These are phyloP conservation scores for Cyphomyrmex costatus DNA, from an alignment of 1,140 invertebrate species.

Conservation along the genomic window DNA sequence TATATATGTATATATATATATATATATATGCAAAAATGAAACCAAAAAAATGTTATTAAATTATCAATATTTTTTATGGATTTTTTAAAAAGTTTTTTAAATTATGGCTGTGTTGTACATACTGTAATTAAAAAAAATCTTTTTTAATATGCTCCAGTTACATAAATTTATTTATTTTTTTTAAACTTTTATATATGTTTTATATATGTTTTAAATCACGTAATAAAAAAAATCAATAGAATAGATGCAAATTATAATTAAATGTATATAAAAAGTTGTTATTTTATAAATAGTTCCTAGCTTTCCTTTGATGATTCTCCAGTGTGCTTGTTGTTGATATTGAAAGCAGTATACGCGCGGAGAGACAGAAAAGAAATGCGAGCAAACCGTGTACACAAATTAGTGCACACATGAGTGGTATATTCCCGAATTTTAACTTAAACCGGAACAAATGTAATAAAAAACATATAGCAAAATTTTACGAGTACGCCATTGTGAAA, in stretches of 20 bases:
- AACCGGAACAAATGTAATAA: constrained; percentile 10
- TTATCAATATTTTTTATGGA: neutral
- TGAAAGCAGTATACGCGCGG: constrained; percentile 19
- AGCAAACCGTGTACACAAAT: constrained; percentile 17
- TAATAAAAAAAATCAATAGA: neutral
- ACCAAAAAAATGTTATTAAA: constrained; percentile 45
- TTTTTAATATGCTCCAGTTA: neutral
- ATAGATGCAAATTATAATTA: constrained; percentile 20
- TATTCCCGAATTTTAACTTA: constrained; percentile 17
- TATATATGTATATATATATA: neutral
- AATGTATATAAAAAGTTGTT: constrained; percentile 45
- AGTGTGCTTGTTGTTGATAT: constrained; percentile 9
- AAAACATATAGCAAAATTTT: constrained; percentile 21
- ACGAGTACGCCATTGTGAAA: constrained; percentile 59
- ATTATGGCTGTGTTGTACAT: neutral
- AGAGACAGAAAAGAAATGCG: constrained; percentile 35
- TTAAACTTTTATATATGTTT: neutral
- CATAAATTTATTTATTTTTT: neutral
- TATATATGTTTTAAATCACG: neutral
- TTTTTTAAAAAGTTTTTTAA: constrained; percentile 13
- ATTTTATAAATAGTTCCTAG: constrained; percentile 11
- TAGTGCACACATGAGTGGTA: neutral
- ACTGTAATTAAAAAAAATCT: neutral
- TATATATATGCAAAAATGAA: constrained; percentile 6
- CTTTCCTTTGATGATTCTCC: constrained; percentile 27